Evolutionary conservation across 1,140 invertebrate genomes (phyloP), one percentile per base, ranked within the genome.

Genomic region (Cataglyphis hispanica): DNA sequence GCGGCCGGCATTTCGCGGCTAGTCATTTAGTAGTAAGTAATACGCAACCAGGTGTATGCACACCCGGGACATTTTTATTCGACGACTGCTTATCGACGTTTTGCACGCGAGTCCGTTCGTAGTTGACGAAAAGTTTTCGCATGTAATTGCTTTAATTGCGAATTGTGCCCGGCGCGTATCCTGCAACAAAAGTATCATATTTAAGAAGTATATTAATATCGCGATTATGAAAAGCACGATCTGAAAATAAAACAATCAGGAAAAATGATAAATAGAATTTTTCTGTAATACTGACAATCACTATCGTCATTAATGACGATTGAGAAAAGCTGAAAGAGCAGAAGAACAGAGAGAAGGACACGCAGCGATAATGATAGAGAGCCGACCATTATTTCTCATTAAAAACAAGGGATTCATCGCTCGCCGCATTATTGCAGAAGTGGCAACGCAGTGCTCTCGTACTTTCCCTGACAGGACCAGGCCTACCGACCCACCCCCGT

Each of bases 331-430:
- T 50, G 43, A 40, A 53, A 8, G 53, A 66, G 11, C 1, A 27
- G 19, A 13, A 40, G 81, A 64, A 8, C 43, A 53, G n/a, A 50
- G 22, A 50, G 27, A 76, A 53, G 31, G 31, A 50, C 64, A 60
- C 53, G 69, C 81, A 37, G 37, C 53, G 43, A 85, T 90, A 87
- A 90, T 81, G 88, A 89, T 87, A 89, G 64, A 84, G 78, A 53
- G 64, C 53, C 53, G 60, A 58, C 43, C 72, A 70, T 90, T 88
- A 88, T 93, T 93, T 93, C 94, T 94, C 94, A 94, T 94, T 94
- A 94, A 95, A 94, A 95, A 94, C 93, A 93, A 94, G 92, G 91
- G 93, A 91, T 93, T 93, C 93, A 93, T 94, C 92, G 93, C 92
- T 93, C 90, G 91, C 89, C 90, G n/a, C n/a, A 93, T 94, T 94